Evolutionary conservation across 2,888 invertebrate genomes (phyloP).

Genomic region (Tuberolachnus salignus): DNA sequence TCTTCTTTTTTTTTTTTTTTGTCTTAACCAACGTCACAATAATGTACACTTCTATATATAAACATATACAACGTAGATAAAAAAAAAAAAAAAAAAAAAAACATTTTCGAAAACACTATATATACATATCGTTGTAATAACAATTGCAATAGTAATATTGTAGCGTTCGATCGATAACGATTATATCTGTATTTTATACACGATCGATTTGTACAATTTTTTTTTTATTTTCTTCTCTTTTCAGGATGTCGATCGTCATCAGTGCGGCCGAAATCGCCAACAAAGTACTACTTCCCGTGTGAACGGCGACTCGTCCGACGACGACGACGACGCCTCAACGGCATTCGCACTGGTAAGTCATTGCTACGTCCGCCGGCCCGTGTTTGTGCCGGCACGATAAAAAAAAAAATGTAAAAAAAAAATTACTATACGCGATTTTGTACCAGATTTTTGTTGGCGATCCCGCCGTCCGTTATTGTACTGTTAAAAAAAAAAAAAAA

Average conservation of each 20-base stretch:
- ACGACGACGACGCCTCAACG: conserved; percentile 46
- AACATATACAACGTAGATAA: neutral
- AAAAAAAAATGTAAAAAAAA: too few relatives aligned
- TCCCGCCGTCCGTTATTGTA: neutral
- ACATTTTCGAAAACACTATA: neutral
- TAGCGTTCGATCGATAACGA: conserved; percentile 16
- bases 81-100: conserved; percentile 2
- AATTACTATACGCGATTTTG: conserved; percentile 6
- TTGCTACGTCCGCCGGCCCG: neutral
- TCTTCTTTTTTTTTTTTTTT: conserved; percentile 14
- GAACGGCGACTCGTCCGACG: conserved; percentile 29
- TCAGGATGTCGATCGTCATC: conserved; percentile 45
- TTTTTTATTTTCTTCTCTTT: conserved; percentile 4
- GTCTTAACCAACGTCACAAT: neutral
- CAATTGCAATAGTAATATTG: too few relatives aligned
- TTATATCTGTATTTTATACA: too few relatives aligned
- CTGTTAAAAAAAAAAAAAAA: conserved; percentile 11
- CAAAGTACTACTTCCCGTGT: conserved; percentile 28
- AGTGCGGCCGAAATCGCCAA: conserved; percentile 30
- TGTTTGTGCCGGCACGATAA: too few relatives aligned
- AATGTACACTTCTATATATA: neutral
- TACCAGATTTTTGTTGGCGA: neutral
- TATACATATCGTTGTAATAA: too few relatives aligned
- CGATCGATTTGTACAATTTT: too few relatives aligned
- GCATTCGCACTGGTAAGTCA: conserved; percentile 52